phyloP scores from a whole-genome alignment of 35 echinoderm and acorn worm genomes.

The Diadema setosum region DNA sequence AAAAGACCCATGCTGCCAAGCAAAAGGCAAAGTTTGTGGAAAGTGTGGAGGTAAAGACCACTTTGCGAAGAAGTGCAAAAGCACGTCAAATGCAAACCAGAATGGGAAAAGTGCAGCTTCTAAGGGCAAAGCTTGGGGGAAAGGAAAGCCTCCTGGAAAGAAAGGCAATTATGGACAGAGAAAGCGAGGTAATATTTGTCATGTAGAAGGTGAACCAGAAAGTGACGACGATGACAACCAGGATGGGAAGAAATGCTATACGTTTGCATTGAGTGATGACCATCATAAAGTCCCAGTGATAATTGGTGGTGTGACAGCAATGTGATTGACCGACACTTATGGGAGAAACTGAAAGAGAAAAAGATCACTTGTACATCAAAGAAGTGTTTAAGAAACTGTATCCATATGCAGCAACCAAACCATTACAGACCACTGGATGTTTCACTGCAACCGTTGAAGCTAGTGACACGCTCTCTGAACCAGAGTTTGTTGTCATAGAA shows the following conservation, averaged over 20 bases:
- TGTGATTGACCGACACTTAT: not conserved
- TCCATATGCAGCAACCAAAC: not conserved
- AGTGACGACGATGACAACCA: not conserved
- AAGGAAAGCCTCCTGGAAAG: not conserved
- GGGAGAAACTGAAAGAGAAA: not conserved
- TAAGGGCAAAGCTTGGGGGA: not conserved
- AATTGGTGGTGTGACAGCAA: not conserved
- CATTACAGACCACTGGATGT: not conserved
- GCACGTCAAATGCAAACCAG: not conserved
- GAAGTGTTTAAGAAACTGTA: not conserved
- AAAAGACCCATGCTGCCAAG: not conserved
- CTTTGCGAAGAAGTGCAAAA: not conserved
- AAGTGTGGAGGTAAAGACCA: conserved; percentile 1
- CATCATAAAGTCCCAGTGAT: not conserved
- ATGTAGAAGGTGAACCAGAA: not conserved
- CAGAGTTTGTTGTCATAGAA: not conserved
- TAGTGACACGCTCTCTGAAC: not conserved
- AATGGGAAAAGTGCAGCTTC: too few relatives aligned
- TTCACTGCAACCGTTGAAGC: not conserved
- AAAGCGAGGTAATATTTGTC: not conserved
- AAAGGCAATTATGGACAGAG: not conserved
- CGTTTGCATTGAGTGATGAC: not conserved
- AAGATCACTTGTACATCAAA: not conserved
- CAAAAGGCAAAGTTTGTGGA: not conserved
- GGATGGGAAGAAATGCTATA: not conserved